These are phyloP conservation scores for Chrosomus eos DNA, from an alignment of 2,797 vertebrate species.

Conservation along the genomic window DNA sequence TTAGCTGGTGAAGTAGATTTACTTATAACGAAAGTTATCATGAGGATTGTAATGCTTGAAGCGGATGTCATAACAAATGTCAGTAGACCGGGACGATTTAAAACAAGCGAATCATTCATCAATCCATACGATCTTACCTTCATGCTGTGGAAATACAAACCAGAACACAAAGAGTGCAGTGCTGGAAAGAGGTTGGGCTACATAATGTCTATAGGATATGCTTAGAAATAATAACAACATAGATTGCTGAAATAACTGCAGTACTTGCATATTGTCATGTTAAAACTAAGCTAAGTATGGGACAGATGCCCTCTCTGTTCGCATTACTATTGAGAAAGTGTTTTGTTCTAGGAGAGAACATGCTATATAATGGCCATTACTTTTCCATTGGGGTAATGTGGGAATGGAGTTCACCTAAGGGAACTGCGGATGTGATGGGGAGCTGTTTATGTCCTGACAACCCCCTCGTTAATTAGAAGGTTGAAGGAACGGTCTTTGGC, in stretches of 20 bases:
- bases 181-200: neutral
- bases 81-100: too few relatives aligned
- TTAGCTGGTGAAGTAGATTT: neutral
- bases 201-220: neutral
- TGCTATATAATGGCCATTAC: neutral
- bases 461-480: slow-evolving; percentile 14
- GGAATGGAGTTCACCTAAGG: slow-evolving; percentile 41
- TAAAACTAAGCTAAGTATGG: neutral
- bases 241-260: neutral
- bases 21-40: neutral
- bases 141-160: neutral
- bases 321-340: neutral
- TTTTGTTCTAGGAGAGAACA: neutral
- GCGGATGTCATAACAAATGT: too few relatives aligned
- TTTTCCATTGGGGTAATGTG: slow-evolving; percentile 17
- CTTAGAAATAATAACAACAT: neutral
- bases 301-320: neutral
- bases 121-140: neutral
- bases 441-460: slow-evolving; percentile 21
- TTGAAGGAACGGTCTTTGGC: slow-evolving; percentile 24
- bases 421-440: neutral
- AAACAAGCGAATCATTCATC: neutral
- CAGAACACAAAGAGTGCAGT: neutral
- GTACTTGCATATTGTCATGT: neutral
- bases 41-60: too few relatives aligned